phyloP scores from a whole-genome alignment of 2,113 vertebrate species.

The Alethe diademata region DNA sequence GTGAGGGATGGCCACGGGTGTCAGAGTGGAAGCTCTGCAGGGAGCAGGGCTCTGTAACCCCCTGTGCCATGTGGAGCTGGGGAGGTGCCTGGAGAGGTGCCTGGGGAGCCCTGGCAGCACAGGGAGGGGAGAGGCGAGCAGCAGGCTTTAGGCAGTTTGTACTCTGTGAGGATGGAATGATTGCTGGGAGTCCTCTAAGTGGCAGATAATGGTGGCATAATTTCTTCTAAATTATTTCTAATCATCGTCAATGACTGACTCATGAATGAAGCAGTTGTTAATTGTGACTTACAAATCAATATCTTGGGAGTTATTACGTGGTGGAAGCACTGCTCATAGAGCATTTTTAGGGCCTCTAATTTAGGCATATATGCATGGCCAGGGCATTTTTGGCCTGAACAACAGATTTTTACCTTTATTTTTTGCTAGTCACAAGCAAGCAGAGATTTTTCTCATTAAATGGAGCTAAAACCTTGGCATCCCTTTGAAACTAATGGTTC shows the following conservation, averaged over 20 bases:
- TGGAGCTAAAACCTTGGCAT: neutral
- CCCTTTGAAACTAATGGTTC: neutral
- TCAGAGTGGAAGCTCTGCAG: neutral
- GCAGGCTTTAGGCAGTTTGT: neutral
- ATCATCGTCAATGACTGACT: conserved; percentile 31
- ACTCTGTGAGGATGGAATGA: fast-evolving
- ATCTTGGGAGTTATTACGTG: neutral
- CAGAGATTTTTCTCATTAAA: neutral
- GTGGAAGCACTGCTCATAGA: neutral
- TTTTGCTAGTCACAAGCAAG: neutral
- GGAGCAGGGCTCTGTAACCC: neutral
- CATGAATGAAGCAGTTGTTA: conserved; percentile 49
- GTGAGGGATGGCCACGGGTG: neutral
- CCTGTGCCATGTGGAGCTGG: fast-evolving
- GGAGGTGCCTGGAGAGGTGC: neutral
- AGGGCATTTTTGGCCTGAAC: neutral
- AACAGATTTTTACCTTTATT: neutral
- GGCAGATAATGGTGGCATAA: conserved; percentile 44
- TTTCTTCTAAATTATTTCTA: conserved; percentile 63
- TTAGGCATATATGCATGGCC: neutral
- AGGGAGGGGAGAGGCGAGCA: neutral
- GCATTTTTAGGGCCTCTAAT: neutral
- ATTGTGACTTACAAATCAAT: conserved; percentile 51
- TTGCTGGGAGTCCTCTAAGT: conserved; percentile 39
- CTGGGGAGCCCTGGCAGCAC: neutral